phyloP scores from a whole-genome alignment of 2,888 invertebrate genomes.

The Coenonympha glycerion region DNA sequence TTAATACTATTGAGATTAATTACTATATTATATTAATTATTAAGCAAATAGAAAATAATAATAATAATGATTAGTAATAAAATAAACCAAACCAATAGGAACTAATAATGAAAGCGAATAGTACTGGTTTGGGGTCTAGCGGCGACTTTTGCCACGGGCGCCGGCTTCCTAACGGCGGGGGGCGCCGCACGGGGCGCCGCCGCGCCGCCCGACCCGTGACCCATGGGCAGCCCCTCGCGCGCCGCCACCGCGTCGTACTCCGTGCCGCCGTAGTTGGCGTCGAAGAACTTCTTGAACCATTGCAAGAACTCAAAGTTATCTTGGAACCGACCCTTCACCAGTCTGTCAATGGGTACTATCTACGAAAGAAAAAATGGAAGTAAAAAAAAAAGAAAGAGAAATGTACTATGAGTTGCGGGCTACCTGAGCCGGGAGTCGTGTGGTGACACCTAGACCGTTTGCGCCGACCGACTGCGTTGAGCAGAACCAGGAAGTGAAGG shows the following conservation, averaged over 20 bases:
- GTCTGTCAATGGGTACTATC: conserved; percentile 94
- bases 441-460: conserved; percentile 5
- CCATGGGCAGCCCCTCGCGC: conserved; percentile 90
- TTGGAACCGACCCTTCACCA: conserved; percentile 99
- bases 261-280: conserved; percentile 97
- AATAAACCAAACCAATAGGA: conserved; percentile 17
- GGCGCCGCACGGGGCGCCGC: conserved; percentile 71
- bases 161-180: conserved; percentile 58
- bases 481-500: conserved; percentile 1
- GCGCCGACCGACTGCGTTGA: conserved; percentile 1
- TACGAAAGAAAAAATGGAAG: conserved; percentile 74
- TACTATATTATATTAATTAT: not conserved
- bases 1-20: too few species aligned
- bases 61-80: not conserved
- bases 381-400: conserved; percentile 50
- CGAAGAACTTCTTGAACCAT: conserved; percentile 99
- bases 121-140: conserved; percentile 79
- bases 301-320: conserved; percentile 99
- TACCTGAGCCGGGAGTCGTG: conserved; percentile 33
- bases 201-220: conserved; percentile 80
- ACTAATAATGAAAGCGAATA: conserved; percentile 51
- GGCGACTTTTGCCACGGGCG: conserved; percentile 75
- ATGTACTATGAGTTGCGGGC: conserved; percentile 44
- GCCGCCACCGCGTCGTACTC: conserved; percentile 94
- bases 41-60: conserved; percentile 1